A percentile compares a stretch with the other conserved stretches of the same genome.
Conservation (phyloP, 2,888 invertebrate genomes). For the Acrobasis repandana region DNA sequence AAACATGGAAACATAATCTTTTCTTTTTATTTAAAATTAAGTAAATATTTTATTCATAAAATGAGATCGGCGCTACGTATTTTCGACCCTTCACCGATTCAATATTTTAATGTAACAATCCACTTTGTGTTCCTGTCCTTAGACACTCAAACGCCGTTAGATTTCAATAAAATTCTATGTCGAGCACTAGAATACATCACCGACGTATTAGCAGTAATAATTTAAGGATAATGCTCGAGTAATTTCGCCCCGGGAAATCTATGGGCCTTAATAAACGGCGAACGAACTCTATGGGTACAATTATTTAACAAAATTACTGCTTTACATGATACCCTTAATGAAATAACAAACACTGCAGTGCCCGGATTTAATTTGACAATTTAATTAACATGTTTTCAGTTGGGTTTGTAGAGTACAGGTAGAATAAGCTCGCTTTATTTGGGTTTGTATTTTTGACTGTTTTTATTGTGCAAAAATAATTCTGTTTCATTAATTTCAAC, state of each 20-base stretch:
- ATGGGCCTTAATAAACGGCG: slow-evolving; percentile 79
- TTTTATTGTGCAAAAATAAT: background rate
- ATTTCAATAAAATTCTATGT: slow-evolving; percentile 51
- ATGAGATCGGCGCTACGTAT: too few relatives aligned
- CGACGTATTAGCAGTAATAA: slow-evolving; percentile 79
- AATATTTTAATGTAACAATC: background rate
- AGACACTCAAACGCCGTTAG: slow-evolving; percentile 28
- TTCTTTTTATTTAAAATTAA: too few relatives aligned
- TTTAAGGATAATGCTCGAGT: slow-evolving; percentile 74
- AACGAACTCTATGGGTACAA: slow-evolving; percentile 71
- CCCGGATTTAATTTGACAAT: slow-evolving; percentile 53
- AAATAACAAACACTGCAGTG: slow-evolving; percentile 62
- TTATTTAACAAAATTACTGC: slow-evolving; percentile 76
- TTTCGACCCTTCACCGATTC: too few relatives aligned
- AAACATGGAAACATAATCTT: too few relatives aligned
- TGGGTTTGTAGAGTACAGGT: slow-evolving; percentile 11
- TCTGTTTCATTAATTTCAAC: background rate
- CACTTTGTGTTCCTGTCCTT: background rate
- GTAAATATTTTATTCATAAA: too few relatives aligned
- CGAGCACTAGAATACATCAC: slow-evolving; percentile 51
- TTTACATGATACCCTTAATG: slow-evolving; percentile 69
- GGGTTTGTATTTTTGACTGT: background rate
- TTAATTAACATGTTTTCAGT: slow-evolving; percentile 50
- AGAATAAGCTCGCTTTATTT: background rate
- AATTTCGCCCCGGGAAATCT: slow-evolving; percentile 75